phyloP scores from a whole-genome alignment of 1,140 invertebrate genomes.

The Drosophila cardini region DNA sequence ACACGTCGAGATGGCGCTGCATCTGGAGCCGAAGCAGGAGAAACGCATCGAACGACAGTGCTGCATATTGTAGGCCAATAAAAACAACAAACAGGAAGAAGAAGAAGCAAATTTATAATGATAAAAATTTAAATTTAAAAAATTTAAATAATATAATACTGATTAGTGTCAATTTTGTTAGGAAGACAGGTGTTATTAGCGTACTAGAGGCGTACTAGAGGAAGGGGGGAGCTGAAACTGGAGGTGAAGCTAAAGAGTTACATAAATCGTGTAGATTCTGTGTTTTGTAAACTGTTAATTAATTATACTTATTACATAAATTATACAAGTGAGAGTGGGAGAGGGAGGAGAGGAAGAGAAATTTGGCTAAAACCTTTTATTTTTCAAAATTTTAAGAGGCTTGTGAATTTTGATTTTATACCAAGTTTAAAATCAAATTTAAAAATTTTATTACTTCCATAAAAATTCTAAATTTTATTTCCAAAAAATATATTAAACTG shows the following conservation, averaged over 20 bases:
- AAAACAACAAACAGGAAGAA: background rate
- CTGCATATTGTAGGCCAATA: constrained; percentile 74
- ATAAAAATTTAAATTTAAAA: no score
- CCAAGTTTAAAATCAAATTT: no score
- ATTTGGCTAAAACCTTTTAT: background rate
- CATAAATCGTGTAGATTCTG: constrained; percentile 64
- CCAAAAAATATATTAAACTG: background rate
- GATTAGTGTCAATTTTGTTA: constrained; percentile 44
- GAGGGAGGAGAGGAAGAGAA: background rate
- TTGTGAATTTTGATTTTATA: no score
- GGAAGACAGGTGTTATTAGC: background rate
- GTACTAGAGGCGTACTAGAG: background rate
- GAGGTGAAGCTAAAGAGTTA: constrained; percentile 50
- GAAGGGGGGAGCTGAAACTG: no score
- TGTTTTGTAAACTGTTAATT: constrained; percentile 65
- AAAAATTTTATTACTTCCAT: no score
- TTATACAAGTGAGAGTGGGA: background rate
- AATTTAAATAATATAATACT: constrained; percentile 2
- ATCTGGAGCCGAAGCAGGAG: constrained; percentile 75
- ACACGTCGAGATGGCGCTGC: constrained; percentile 80
- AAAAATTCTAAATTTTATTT: no score
- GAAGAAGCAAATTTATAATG: no score
- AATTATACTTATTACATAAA: constrained; percentile 55
- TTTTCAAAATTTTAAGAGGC: no score
- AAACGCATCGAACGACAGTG: constrained; percentile 79